Percentiles rank a stretch among this genome's conserved stretches.
Evolutionary conservation across 1,140 invertebrate genomes (phyloP).

Genomic region (Drosophila tristis): DNA sequence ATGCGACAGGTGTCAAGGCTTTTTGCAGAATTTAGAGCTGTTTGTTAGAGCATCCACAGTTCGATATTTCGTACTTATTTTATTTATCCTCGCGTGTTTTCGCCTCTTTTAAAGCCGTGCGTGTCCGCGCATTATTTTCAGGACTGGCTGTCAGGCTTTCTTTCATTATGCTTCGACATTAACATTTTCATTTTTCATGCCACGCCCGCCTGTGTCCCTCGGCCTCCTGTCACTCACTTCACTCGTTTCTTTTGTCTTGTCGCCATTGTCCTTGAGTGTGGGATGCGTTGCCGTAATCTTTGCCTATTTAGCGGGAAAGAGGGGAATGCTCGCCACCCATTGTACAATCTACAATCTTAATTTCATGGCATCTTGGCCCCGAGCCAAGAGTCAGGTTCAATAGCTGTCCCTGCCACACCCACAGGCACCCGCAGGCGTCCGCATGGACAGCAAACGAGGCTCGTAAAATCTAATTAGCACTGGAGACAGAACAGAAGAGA

Average conservation of each 20-base stretch:
- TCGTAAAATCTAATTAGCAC: conserved; percentile 70
- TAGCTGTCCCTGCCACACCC: conserved; percentile 38
- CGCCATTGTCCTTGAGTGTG: conserved; percentile 28
- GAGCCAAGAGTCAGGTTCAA: conserved; percentile 48
- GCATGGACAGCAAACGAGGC: conserved; percentile 6
- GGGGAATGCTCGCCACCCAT: no score
- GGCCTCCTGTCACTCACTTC: no score
- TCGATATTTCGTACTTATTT: no score
- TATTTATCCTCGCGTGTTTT: background rate
- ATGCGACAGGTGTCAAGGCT: no score
- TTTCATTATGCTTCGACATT: conserved; percentile 26
- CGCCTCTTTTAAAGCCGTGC: background rate
- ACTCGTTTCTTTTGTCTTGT: conserved; percentile 10
- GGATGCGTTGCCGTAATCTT: background rate
- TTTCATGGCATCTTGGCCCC: conserved; percentile 14
- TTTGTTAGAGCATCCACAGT: no score
- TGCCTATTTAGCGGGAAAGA: background rate
- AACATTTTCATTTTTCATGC: conserved; percentile 37
- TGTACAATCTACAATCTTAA: conserved; percentile 9
- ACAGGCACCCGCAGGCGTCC: conserved; percentile 17
- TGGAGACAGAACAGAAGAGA: no score
- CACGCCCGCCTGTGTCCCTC: conserved; percentile 11
- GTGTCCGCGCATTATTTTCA: conserved; percentile 6
- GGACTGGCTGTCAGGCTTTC: conserved; percentile 1
- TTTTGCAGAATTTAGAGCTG: no score